These are phyloP conservation scores for Copsychus sechellarum DNA, from an alignment of 2,113 vertebrate species.

Conservation along the genomic window DNA sequence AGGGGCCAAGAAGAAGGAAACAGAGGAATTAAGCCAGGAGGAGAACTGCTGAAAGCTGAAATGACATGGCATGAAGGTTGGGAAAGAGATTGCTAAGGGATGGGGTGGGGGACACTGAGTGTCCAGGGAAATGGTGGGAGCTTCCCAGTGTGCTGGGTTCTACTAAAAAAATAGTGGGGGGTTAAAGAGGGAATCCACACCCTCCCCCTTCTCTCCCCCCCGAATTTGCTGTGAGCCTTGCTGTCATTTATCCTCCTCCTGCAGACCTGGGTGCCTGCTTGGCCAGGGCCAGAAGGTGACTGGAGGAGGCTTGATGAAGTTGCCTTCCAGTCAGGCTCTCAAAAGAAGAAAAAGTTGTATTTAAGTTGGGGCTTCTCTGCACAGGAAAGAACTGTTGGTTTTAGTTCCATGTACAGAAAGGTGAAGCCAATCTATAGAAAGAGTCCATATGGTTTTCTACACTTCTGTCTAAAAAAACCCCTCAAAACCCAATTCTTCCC, in stretches of 20 bases:
- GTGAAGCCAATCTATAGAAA: background rate
- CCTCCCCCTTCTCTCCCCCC: fast-evolving
- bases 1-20: background rate
- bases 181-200: background rate
- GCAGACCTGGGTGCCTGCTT: background rate
- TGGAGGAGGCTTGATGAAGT: background rate
- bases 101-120: background rate
- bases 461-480: background rate
- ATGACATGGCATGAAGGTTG: background rate
- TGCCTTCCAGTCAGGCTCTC: background rate
- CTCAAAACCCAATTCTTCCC: background rate
- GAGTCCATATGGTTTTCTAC: background rate
- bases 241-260: background rate
- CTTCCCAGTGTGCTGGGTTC: background rate
- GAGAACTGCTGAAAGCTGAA: background rate
- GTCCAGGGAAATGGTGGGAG: background rate
- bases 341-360: background rate
- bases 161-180: background rate
- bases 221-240: background rate
- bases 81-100: background rate
- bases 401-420: background rate
- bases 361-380: background rate
- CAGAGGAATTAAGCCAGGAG: background rate
- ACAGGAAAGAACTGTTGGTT: background rate
- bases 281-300: background rate